Conservation (phyloP, 2,888 invertebrate species). For the Sipha maydis region DNA sequence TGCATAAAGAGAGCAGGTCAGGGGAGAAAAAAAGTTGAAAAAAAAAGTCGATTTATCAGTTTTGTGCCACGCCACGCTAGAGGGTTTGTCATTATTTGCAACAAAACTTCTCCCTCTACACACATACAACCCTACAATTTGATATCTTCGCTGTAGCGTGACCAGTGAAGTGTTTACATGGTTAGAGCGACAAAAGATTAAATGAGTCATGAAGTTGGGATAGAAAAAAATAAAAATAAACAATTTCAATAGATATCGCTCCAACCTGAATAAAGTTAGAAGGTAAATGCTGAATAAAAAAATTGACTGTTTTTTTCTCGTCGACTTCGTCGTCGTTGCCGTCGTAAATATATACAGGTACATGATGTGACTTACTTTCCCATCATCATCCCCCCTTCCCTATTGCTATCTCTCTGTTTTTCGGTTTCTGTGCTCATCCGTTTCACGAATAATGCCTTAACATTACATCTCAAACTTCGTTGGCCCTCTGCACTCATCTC, state of each 20-base stretch:
- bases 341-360: too few species aligned
- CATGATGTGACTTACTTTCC: too few species aligned
- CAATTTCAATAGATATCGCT: slow-evolving; percentile 2
- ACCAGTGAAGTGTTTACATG: background rate
- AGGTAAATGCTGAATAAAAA: slow-evolving; percentile 5
- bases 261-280: background rate
- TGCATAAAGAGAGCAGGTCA: background rate
- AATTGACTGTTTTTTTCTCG: slow-evolving; percentile 2
- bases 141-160: background rate
- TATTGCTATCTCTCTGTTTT: too few species aligned
- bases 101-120: slow-evolving; percentile 6
- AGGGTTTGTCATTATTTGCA: slow-evolving; percentile 47
- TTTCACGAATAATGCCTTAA: too few species aligned
- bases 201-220: slow-evolving; percentile 39
- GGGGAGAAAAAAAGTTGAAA: background rate
- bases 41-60: slow-evolving; percentile 60
- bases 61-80: background rate
- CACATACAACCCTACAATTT: background rate
- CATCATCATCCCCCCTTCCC: too few species aligned
- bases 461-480: too few species aligned
- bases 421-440: too few species aligned
- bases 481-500: too few species aligned
- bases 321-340: too few species aligned
- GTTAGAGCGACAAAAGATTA: slow-evolving; percentile 47
- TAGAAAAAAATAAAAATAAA: background rate